Conservation (phyloP, 2,888 invertebrate genomes). For the Leptinotarsa tumamoca region DNA sequence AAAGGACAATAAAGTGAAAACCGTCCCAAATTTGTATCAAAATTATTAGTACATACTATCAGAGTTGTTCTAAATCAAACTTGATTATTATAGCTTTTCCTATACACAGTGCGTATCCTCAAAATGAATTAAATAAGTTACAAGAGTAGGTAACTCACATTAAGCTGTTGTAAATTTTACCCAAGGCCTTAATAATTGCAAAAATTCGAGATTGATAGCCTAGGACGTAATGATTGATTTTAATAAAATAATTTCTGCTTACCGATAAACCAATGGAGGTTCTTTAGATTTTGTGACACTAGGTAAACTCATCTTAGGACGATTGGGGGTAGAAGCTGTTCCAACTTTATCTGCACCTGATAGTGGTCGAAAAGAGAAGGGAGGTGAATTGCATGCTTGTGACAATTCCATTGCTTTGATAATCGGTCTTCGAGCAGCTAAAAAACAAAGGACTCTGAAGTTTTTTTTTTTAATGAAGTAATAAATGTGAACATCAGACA, state of each 20-base stretch:
- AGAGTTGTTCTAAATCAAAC: background rate
- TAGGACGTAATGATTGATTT: background rate
- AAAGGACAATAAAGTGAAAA: too few species aligned
- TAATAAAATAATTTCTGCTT: constrained; percentile 35
- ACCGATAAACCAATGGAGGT: constrained; percentile 61
- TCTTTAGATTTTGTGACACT: constrained; percentile 59
- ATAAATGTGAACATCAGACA: too few species aligned
- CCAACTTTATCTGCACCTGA: constrained; percentile 50
- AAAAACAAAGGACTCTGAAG: constrained; percentile 17
- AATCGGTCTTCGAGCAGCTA: constrained; percentile 41
- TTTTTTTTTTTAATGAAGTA: too few species aligned
- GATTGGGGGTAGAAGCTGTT: constrained; percentile 51
- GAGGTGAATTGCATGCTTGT: constrained; percentile 48
- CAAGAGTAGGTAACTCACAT: background rate
- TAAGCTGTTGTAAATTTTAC: background rate
- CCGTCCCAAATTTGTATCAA: background rate
- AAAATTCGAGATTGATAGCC: constrained; percentile 5
- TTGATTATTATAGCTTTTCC: too few species aligned
- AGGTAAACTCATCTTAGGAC: constrained; percentile 64
- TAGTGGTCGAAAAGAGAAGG: constrained; percentile 59
- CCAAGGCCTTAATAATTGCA: background rate
- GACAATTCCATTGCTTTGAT: constrained; percentile 56
- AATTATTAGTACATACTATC: background rate
- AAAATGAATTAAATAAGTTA: too few species aligned
- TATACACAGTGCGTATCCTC: too few species aligned